Evolutionary conservation across 2,797 vertebrate species (phyloP), one percentile per base, ranked within the genome.

Genomic region (Aulostomus chinensis): DNA sequence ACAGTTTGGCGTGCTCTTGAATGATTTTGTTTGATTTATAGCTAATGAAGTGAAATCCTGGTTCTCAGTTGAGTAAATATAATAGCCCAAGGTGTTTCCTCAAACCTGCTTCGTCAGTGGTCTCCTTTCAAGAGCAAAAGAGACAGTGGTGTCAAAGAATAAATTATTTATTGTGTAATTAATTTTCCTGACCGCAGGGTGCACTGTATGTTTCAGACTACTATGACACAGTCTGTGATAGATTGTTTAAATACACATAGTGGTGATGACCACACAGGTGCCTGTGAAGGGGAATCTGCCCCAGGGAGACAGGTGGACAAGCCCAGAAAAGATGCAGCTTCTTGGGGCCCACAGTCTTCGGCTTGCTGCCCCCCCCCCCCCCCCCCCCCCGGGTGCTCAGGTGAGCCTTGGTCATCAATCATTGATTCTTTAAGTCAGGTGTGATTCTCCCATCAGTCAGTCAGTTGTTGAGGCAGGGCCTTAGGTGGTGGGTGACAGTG

Each of bases 351-450:
- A 26, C 35, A 58, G 64, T 73, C 66, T 62, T 76, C 72, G 71
- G 76, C 75, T 73, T 1, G 14, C 43, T 1, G 24, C 52, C 45
- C 17, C 68, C 62, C 81, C 81, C 83, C 81, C 68, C 65, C n/a
- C n/a, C n/a, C 4, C 6, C 25, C 43, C 18, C 22, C 33, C 7
- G 50, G 87, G 83, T 81, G 80, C 80, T 88, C 86, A 86, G 89
- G 83, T 90, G 86, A 88, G 83, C 68, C 56, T 77, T 1, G 20
- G 74, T 78, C 72, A 89, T 91, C 87, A 87, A 85, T 89, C 89
- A 88, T 42, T 53, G 64, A 60, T 58, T 67, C 58, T 67, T 74
- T 82, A 71, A 81, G 73, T 86, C 85, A 83, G 79, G 65, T 56
- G 58, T 81, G 80, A 85, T 84, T 80, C 81, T 78, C 68, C 81